Evolutionary conservation across 35 echinoderm and acorn worm genomes (phyloP).

Genomic region (Chiridota heheva): DNA sequence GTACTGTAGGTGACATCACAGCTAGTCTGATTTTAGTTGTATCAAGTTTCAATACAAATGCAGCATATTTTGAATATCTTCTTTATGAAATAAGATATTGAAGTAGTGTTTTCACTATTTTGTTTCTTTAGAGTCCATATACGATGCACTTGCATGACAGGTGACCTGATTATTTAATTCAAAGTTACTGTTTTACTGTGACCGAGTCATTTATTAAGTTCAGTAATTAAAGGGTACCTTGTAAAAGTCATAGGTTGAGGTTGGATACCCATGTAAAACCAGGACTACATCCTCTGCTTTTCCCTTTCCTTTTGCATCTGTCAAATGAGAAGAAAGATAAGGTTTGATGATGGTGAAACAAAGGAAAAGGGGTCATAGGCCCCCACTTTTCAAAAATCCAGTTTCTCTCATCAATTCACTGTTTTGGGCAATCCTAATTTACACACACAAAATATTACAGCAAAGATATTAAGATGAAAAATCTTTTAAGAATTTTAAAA

Average conservation of each 20-base stretch:
- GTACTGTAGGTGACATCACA: no score
- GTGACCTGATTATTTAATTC: no score
- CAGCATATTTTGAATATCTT: no score
- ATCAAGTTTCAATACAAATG: no score
- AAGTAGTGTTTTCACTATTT: no score
- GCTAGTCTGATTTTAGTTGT: no score
- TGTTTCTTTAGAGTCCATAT: no score
- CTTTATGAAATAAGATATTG: no score
- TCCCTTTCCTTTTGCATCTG: slow-evolving; percentile 36
- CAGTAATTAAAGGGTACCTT: slow-evolving; percentile 57
- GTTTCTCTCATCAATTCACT: background rate
- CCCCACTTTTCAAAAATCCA: background rate
- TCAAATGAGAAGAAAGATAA: background rate
- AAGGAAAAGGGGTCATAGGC: background rate
- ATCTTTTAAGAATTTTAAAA: background rate
- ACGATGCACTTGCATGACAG: no score
- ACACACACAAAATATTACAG: background rate
- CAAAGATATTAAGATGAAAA: background rate
- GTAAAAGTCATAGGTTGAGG: slow-evolving; percentile 76
- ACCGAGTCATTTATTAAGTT: background rate
- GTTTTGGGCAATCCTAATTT: background rate
- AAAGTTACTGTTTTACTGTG: background rate
- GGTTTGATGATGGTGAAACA: background rate
- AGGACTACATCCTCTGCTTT: slow-evolving; percentile 56
- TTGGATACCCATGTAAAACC: slow-evolving; percentile 88